Evolutionary conservation across 1,140 invertebrate genomes (phyloP), one percentile per base, ranked within the genome.

Genomic region (Polyergus mexicanus): DNA sequence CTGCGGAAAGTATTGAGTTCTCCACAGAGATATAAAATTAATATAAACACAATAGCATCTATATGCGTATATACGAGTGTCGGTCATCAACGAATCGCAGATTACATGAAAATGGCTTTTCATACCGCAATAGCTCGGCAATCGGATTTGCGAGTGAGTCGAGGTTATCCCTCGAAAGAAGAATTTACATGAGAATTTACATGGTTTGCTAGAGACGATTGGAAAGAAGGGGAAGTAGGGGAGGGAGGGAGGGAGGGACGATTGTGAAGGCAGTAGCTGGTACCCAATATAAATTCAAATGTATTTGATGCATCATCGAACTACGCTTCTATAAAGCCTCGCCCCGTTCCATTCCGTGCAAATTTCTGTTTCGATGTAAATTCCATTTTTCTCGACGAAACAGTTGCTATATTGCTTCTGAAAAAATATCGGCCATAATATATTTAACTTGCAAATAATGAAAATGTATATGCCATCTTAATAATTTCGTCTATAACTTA

Each of bases 171-270:
- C 65, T 69, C 83, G 68, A 56, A 89, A 91, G 71, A 68, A 84
- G 89, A 91, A 91, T 91, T 91, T 91, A 91, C 89, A 89, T 56
- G 89, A 86, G 88, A 84, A 92, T 92, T 89, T 88, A 89, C 88
- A 72, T 63, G 63, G 86, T 68, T 87, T 68, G 84, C 56, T 54
- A 76, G 69, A 28, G 68, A 38, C 44, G 60, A 41, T 60, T 35
- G 58, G 58, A 88, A 60, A 47, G 47, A 19, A 22, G 32, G 32
- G 32, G 32, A 19, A 8, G 10, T 35, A 19, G 32, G 25, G 16
- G 25, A 16, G 11, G n/a, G 22, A 44, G 60, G 13, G 25, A 28
- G 51, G 22, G 68, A 69, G 28, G 44, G 58, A 7, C 80, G 63
- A 83, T 83, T 83, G 68, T n/a, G 54, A 72, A 77, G 58, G 58